These are phyloP conservation scores for Steatocranus sp. DNA, from an alignment of 2,797 vertebrate species.

Conservation along the genomic window DNA sequence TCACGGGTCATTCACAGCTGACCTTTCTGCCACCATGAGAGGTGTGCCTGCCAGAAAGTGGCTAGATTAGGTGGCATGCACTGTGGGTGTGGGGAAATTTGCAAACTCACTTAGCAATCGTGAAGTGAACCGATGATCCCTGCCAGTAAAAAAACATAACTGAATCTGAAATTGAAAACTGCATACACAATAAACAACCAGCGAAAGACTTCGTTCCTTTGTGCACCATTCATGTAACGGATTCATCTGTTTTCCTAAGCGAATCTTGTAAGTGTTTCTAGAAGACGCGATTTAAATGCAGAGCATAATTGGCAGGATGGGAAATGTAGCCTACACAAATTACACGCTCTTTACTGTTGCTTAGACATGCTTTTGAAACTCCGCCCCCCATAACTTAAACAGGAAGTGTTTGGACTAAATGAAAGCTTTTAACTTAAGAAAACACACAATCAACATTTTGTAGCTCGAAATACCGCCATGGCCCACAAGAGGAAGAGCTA, in stretches of 20 bases:
- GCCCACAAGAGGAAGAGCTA: neutral
- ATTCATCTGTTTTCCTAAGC: neutral
- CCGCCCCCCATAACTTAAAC: neutral
- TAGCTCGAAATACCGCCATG: neutral
- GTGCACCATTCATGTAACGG: neutral
- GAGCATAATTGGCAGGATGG: neutral
- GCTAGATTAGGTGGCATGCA: neutral
- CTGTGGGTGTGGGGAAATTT: neutral
- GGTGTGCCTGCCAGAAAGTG: neutral
- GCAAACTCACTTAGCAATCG: neutral
- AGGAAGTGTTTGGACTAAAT: neutral
- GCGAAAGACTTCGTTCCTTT: neutral
- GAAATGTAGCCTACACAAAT: neutral
- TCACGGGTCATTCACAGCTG: neutral
- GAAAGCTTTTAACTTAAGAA: neutral
- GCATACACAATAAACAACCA: neutral
- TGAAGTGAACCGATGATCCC: neutral
- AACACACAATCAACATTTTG: neutral
- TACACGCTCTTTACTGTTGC: neutral
- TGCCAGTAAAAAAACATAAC: neutral
- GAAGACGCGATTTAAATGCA: neutral
- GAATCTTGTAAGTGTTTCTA: neutral
- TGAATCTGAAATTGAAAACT: neutral
- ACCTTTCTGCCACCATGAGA: neutral
- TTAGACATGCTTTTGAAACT: neutral